Base-by-base conservation (phyloP, 2,797 vertebrate species). In the Neomorphus geoffroyi region DNA sequence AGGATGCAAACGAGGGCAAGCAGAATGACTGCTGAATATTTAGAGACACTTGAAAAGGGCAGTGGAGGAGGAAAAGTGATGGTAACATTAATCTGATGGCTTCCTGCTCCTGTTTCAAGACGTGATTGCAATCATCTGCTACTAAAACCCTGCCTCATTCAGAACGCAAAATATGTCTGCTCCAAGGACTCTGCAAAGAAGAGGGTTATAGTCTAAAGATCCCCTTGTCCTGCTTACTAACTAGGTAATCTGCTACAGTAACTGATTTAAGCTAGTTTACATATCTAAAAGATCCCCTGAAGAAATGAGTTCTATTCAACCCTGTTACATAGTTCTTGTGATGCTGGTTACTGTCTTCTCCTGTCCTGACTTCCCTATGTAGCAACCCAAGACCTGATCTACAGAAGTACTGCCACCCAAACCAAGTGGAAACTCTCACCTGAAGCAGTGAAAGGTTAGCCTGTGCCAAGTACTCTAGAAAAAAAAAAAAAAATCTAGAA, bases 41-140 rank as follows among this genome's bases (percentile, higher is more conserved):
- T 78, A 71, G 53, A 84, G 43, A 88, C 9, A 45, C 17, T 69
- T 74, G 84, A 84, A 18, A 26, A 17, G 53, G 56, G 46, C 87
- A n/a, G 16, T 3, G 27, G 37, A 75, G 46, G 22, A 86, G 21
- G n/a, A 79, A 74, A 8, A 57, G 56, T 1, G 0, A 60, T 18
- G 30, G 43, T 61, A 60, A n/a, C 39, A 71, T 51, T 43, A 72
- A 80, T 28, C 35, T 33, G 43, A 30, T 11, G 7, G 54, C 46
- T 86, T 66, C 82, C 58, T 61, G 27, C n/a, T 13, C 0, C 0
- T 58, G 22, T 80, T 53, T 28, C 53, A 67, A 74, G 69, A 62
- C 33, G 71, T 0, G 0, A 53, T 4, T 1, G 2, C 32, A 62
- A 64, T 67, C 46, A 15, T 11, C 62, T 56, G 30, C 45, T n/a